phyloP scores from a whole-genome alignment of 2,888 invertebrate genomes.

The Pseudoips prasinana region DNA sequence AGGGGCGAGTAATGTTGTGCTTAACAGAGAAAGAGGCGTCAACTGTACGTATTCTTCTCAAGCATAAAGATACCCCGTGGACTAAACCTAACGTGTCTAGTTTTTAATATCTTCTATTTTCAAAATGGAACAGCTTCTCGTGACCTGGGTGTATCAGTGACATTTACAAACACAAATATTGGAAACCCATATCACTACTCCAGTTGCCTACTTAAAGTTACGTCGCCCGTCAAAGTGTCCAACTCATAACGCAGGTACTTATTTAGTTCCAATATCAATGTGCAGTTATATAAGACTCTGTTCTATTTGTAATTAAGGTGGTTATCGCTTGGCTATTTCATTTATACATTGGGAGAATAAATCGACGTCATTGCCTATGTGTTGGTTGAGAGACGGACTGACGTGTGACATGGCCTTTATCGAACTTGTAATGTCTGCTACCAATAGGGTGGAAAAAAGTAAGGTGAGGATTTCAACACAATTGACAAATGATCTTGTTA shows the following conservation, averaged over 20 bases:
- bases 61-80: too few relatives aligned
- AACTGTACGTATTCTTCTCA: too few relatives aligned
- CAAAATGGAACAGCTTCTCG: too few relatives aligned
- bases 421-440: conserved; percentile 42
- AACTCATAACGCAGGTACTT: conserved; percentile 60
- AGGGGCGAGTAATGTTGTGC: too few relatives aligned
- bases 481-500: too few relatives aligned
- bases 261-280: conserved; percentile 19
- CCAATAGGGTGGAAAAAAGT: conserved; percentile 25
- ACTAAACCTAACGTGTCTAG: too few relatives aligned
- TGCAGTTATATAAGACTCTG: conserved; percentile 11
- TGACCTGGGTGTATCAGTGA: conserved; percentile 13
- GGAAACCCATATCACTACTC: conserved; percentile 49
- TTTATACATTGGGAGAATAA: conserved; percentile 28
- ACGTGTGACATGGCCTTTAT: conserved; percentile 53
- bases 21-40: too few relatives aligned
- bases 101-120: too few relatives aligned
- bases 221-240: conserved; percentile 65
- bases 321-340: conserved; percentile 15
- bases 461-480: too few relatives aligned
- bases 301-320: conserved; percentile 12
- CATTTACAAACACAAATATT: conserved; percentile 39
- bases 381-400: conserved; percentile 42
- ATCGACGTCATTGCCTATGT: conserved; percentile 55
- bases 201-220: conserved; percentile 55